phyloP scores from a whole-genome alignment of 2,113 vertebrate genomes.

The Himantopus leucocephalus region DNA sequence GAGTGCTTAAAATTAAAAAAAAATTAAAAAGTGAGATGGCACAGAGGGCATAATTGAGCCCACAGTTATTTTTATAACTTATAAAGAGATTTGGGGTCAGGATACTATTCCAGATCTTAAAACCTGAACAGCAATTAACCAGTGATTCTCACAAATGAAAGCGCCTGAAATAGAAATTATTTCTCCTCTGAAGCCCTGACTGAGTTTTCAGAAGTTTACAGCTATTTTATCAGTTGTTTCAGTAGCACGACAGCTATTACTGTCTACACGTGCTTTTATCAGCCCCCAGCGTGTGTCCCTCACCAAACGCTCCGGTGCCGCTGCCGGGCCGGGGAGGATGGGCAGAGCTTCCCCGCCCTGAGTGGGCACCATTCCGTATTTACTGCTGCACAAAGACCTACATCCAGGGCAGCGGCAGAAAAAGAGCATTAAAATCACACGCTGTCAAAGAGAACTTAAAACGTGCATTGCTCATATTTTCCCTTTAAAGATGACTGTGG shows the following conservation, averaged over 20 bases:
- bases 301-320: background rate
- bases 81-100: background rate
- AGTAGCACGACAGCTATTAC: background rate
- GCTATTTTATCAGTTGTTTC: background rate
- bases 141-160: background rate
- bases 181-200: background rate
- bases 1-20: background rate
- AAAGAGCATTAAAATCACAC: background rate
- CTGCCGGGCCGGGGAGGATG: too few species aligned
- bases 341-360: background rate
- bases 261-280: fast-evolving
- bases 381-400: too few species aligned
- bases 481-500: background rate
- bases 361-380: fast-evolving
- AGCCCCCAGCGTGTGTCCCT: fast-evolving
- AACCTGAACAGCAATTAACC: background rate
- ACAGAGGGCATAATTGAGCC: background rate
- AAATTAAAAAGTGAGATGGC: background rate
- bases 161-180: background rate
- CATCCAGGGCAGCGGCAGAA: background rate
- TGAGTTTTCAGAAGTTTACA: background rate
- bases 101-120: background rate
- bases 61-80: background rate
- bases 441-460: background rate
- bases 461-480: fast-evolving